These are phyloP conservation scores for Harmothoe impar DNA, from an alignment of 2,888 invertebrate genomes.

Conservation along the genomic window DNA sequence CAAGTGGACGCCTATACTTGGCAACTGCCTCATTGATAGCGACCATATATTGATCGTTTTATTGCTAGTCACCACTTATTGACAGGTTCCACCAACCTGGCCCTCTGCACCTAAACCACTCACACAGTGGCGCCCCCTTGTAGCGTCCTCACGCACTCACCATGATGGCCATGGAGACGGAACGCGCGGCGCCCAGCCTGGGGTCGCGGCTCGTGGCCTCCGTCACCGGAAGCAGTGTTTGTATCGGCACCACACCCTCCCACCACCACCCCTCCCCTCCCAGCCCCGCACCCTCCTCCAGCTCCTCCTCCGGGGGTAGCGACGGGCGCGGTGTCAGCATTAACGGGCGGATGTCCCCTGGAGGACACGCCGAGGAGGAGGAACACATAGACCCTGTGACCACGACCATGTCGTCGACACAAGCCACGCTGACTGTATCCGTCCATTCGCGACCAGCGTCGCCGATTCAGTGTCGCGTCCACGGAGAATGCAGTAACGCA, in stretches of 20 bases:
- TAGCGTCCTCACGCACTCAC: neutral
- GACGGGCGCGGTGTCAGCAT: neutral
- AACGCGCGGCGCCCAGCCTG: neutral
- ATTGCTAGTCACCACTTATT: too few relatives aligned
- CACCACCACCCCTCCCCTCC: neutral
- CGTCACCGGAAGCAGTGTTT: neutral
- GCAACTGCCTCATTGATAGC: too few relatives aligned
- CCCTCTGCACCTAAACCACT: neutral
- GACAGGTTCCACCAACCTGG: too few relatives aligned
- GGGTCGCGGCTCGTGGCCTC: neutral
- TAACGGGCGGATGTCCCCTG: neutral
- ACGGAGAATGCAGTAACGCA: too few relatives aligned
- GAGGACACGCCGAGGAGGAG: neutral
- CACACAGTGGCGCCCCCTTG: neutral
- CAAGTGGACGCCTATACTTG: too few relatives aligned
- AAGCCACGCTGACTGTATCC: conserved; percentile 41
- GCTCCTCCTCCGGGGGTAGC: neutral
- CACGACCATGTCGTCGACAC: neutral
- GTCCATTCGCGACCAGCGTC: conserved; percentile 2
- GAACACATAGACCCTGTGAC: neutral
- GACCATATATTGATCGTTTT: too few relatives aligned
- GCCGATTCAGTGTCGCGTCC: neutral
- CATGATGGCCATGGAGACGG: conserved; percentile 45
- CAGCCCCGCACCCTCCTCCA: conserved; percentile 27
- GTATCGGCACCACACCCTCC: neutral